Evolutionary conservation across 2,888 invertebrate species (phyloP), one percentile per base, ranked within the genome.

Genomic region (Herminia tarsipennalis): DNA sequence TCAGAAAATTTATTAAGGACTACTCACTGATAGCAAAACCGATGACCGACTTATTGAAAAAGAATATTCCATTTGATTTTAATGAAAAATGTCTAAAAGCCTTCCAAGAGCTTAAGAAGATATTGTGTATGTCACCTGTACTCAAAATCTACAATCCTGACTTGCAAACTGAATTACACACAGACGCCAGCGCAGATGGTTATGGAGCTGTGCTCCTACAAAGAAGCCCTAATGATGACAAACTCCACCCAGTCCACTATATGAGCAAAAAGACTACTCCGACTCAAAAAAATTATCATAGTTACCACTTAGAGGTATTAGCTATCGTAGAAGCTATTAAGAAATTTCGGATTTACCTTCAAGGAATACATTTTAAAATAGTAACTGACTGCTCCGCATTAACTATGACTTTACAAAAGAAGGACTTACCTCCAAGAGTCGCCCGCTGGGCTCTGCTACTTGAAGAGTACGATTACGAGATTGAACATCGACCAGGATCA

Each of bases 221-320:
- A 16, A 29, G 29, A 36, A 28, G 43, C 8, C 21, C 37, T 6
- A 43, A 59, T 27, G 24, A n/a, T 24, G n/a, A 13, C 0, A 9
- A n/a, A n/a, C n/a, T 63, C 0, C 64, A 64, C 22, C 62, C 57
- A 0, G 43, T 56, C 0, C 5, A 38, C n/a, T 64, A 56, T 18
- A 50, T 62, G 55, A 68, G 67, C 21, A 34, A 34, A 2, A 47
- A 47, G 16, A 64, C 62, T 0, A 43, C 29, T 10, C 49, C 43
- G 2, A 38, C 60, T 2, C 52, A 70, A 44, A 47, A 9, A 0
- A 62, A 43, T 16, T 70, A 71, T 36, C 8, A 34, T 1, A 66
- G 64, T n/a, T 70, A 67, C 27, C 66, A 70, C 9, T 24, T 72
- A 8, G 69, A 72, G 42, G 58, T 56, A 0, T 14, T 70, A 5